phyloP scores from a whole-genome alignment of 2,113 vertebrate genomes.

The Illadopsis cleaveri region DNA sequence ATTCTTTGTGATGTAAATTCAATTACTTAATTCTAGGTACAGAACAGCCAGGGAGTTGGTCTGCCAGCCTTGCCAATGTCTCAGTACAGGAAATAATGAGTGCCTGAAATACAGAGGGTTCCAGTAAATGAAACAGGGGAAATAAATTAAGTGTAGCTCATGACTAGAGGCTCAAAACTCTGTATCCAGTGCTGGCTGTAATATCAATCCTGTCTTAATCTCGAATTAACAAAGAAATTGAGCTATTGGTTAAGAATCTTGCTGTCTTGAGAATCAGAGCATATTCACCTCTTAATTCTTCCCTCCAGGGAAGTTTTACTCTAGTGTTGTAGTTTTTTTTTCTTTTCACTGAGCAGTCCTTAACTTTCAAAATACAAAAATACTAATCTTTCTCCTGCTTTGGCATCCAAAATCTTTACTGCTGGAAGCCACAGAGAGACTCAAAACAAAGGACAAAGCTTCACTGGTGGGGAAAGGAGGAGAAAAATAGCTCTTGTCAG shows the following conservation, averaged over 20 bases:
- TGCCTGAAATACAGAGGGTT: neutral
- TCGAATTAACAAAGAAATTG: neutral
- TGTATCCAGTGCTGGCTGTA: neutral
- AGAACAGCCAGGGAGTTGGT: neutral
- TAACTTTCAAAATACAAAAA: neutral
- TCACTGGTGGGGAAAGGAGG: neutral
- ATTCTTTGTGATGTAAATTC: constrained; percentile 53
- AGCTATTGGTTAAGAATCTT: neutral
- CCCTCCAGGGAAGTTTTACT: neutral
- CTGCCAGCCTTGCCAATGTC: neutral
- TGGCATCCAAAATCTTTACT: neutral
- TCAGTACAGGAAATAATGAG: neutral
- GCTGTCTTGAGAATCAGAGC: neutral
- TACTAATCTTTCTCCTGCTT: neutral
- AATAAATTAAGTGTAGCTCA: neutral
- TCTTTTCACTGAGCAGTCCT: neutral
- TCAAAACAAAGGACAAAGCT: neutral
- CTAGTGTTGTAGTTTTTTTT: neutral
- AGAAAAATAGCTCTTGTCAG: neutral
- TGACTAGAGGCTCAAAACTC: neutral
- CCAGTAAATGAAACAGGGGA: neutral
- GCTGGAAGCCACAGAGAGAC: neutral
- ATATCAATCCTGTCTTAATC: neutral
- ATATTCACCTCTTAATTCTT: neutral
- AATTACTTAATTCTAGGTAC: constrained; percentile 35